Percentiles rank a stretch among this genome's conserved stretches.
Conservation (phyloP, 2,797 vertebrate species). For the Microctenopoma lineatum region DNA sequence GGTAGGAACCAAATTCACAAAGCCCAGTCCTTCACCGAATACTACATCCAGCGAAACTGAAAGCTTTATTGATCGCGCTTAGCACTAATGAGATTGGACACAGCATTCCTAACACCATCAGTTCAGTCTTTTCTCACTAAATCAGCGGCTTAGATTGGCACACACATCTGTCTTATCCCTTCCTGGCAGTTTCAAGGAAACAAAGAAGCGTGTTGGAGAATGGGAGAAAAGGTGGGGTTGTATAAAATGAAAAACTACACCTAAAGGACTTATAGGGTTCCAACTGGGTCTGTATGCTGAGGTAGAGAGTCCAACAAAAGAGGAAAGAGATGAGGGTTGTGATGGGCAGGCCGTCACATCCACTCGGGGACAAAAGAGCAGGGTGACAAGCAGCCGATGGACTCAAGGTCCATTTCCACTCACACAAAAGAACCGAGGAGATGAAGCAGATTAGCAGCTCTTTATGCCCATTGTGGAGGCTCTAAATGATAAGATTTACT, state of each 20-base stretch:
- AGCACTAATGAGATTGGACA: constrained; percentile 69
- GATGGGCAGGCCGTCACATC: constrained; percentile 79
- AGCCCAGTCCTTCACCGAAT: constrained; percentile 39
- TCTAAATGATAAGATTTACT: constrained; percentile 82
- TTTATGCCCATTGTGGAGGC: constrained; percentile 78
- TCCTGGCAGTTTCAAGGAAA: constrained; percentile 45
- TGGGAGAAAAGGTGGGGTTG: constrained; percentile 57
- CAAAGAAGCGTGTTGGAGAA: constrained; percentile 50
- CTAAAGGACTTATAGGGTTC: constrained; percentile 56
- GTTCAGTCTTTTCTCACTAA: constrained; percentile 59
- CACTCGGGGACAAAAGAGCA: constrained; percentile 71
- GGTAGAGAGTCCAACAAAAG: constrained; percentile 49
- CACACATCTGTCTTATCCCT: constrained; percentile 63
- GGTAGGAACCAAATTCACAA: constrained; percentile 44
- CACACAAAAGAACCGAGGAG: constrained; percentile 75
- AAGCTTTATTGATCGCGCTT: constrained; percentile 73
- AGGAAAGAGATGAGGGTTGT: constrained; percentile 76
- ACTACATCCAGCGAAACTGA: constrained; percentile 46
- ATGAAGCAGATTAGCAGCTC: constrained; percentile 82
- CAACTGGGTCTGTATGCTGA: constrained; percentile 45
- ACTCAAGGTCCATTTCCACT: constrained; percentile 82
- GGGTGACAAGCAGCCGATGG: constrained; percentile 71
- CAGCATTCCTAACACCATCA: constrained; percentile 57
- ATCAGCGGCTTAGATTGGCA: constrained; percentile 75
- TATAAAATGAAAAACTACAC: constrained; percentile 43